These are phyloP conservation scores for Spodoptera exigua DNA, from an alignment of 2,888 invertebrate genomes.

Conservation along the genomic window DNA sequence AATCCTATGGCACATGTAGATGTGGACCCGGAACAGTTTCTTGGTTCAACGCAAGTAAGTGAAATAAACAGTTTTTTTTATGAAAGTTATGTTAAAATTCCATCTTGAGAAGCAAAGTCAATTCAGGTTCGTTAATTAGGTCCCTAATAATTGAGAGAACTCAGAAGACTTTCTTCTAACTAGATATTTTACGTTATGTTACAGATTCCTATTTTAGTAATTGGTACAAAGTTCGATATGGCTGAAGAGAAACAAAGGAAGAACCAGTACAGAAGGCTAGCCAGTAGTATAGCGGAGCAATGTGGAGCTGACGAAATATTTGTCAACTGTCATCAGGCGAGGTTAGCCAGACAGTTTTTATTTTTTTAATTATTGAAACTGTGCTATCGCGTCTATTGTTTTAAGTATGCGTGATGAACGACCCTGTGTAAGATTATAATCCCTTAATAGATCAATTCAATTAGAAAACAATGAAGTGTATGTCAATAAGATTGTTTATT, in stretches of 20 bases:
- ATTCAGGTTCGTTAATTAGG: no score
- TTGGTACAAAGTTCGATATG: constrained; percentile 97
- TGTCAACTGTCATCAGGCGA: constrained; percentile 92
- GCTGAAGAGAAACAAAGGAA: constrained; percentile 93
- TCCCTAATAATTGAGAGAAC: no score
- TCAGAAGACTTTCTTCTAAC: not conserved
- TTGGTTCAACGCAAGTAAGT: constrained; percentile 92
- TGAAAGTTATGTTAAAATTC: no score
- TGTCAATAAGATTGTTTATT: not conserved
- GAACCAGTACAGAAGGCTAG: constrained; percentile 86
- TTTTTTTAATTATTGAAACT: no score
- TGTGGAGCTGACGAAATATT: constrained; percentile 98
- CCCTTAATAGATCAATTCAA: no score
- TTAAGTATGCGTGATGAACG: no score
- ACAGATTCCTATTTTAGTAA: constrained; percentile 97
- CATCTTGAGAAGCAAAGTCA: no score
- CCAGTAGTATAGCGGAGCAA: constrained; percentile 94
- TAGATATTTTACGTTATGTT: constrained; percentile 55
- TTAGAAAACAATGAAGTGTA: not conserved
- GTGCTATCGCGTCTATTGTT: no score
- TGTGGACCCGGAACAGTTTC: constrained; percentile 95
- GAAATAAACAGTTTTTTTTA: no score
- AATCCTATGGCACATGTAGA: constrained; percentile 89
- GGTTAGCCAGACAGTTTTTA: constrained; percentile 56
- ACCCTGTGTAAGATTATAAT: no score